A percentile compares a stretch with the other conserved stretches of the same genome.
phyloP scores from a whole-genome alignment of 2,113 vertebrate species.

The Alethe diademata region DNA sequence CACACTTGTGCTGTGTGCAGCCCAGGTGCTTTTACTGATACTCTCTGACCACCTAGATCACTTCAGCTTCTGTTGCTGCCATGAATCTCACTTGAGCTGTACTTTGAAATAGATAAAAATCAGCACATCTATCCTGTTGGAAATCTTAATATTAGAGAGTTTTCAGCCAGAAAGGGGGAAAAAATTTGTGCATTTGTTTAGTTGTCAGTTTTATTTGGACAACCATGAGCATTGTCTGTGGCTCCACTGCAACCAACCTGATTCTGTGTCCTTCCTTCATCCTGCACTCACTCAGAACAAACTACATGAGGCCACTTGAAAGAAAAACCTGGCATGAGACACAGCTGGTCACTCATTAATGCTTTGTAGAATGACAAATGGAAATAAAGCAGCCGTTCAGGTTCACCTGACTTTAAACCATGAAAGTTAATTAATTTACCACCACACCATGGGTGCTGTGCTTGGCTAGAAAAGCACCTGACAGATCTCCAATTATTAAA shows the following conservation, averaged over 20 bases:
- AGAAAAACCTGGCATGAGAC: neutral
- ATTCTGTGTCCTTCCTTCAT: neutral
- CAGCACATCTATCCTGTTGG: neutral
- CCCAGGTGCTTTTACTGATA: neutral
- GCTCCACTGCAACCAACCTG: neutral
- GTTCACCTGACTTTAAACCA: neutral
- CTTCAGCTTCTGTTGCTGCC: neutral
- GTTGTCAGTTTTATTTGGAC: neutral
- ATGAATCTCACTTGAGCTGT: neutral
- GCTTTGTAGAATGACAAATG: neutral
- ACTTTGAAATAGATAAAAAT: neutral
- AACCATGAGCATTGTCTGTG: fast-evolving
- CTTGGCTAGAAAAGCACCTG: neutral
- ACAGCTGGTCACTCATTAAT: neutral
- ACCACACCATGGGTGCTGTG: fast-evolving
- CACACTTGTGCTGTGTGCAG: neutral
- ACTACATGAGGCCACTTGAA: neutral
- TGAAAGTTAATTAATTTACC: neutral
- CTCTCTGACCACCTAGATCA: neutral
- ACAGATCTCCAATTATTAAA: neutral
- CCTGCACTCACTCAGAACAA: fast-evolving
- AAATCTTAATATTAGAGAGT: neutral
- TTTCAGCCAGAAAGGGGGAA: neutral
- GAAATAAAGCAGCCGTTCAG: neutral
- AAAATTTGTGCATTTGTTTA: neutral